These are phyloP conservation scores for Hydrolagus affinis DNA, from an alignment of 2,113 vertebrate genomes.

Conservation along the genomic window DNA sequence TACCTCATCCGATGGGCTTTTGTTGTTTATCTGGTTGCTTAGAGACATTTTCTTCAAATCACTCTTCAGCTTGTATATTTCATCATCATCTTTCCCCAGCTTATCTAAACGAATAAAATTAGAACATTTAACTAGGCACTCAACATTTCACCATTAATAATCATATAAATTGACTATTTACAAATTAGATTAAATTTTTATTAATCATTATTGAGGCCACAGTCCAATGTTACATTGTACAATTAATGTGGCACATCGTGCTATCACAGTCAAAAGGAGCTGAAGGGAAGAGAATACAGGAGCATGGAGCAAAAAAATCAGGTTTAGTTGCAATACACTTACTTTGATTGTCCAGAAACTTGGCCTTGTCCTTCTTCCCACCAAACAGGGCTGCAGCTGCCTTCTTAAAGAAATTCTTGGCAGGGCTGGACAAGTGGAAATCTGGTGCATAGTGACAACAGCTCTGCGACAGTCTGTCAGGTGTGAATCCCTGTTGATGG, in stretches of 20 bases:
- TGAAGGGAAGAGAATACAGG: too few species aligned
- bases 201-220: not conserved
- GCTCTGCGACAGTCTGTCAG: constrained; percentile 79
- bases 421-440: constrained; percentile 91
- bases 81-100: constrained; percentile 86
- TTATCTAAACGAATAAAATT: constrained; percentile 62
- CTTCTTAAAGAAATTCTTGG: constrained; percentile 96
- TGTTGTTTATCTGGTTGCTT: constrained; percentile 67
- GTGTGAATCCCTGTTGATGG: constrained; percentile 79
- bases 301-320: not conserved
- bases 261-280: not conserved
- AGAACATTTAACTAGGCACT: not conserved
- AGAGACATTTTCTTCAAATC: constrained; percentile 82
- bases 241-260: not conserved
- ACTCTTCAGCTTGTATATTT: constrained; percentile 89
- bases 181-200: too few species aligned
- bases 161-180: too few species aligned
- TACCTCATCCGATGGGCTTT: constrained; percentile 73
- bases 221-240: not conserved
- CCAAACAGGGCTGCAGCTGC: constrained; percentile 93
- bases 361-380: constrained; percentile 89
- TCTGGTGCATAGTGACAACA: constrained; percentile 90
- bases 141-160: not conserved
- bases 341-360: constrained; percentile 89
- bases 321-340: constrained; percentile 50